Evolutionary conservation across 2,888 invertebrate species (phyloP).

Genomic region (Drosophila niveifrons): DNA sequence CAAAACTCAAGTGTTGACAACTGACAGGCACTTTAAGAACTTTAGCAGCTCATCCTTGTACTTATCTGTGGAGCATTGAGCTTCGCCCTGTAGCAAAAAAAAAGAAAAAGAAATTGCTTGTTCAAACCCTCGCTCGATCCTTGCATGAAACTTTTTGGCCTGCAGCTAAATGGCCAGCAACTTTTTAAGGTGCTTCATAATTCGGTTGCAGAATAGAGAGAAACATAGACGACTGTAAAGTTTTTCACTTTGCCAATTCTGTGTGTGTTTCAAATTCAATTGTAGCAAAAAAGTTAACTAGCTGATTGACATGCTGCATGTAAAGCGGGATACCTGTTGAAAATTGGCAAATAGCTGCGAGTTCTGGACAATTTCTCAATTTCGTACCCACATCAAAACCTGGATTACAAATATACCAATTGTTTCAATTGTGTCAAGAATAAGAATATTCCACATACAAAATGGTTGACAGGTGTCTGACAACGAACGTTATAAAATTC

Average conservation of each 20-base stretch:
- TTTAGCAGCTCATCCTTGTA: constrained; percentile 15
- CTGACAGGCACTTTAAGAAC: constrained; percentile 21
- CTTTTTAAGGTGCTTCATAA: constrained; percentile 59
- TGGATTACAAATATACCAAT: constrained; percentile 6
- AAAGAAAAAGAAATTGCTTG: constrained; percentile 17
- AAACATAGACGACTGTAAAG: constrained; percentile 2
- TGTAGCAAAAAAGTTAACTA: not conserved
- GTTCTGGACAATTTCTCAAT: constrained; percentile 1
- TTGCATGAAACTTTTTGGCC: constrained; percentile 31
- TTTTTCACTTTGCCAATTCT: not conserved
- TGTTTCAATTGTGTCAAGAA: constrained; percentile 17
- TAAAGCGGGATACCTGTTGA: not conserved
- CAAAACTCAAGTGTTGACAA: constrained; percentile 16
- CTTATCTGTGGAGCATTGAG: constrained; percentile 14
- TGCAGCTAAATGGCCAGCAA: constrained; percentile 35
- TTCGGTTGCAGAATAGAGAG: constrained; percentile 18
- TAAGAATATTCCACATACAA: not conserved
- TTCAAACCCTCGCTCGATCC: constrained; percentile 11
- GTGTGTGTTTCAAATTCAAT: constrained; percentile 9
- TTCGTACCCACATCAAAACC: constrained; percentile 38
- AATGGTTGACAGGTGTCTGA: constrained; percentile 40
- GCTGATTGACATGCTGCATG: constrained; percentile 1
- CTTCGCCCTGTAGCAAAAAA: constrained; percentile 9
- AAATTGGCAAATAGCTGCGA: not conserved
- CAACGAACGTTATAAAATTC: not conserved